Base-by-base conservation (phyloP, 2,797 vertebrate genomes). In the Ibycter americanus region DNA sequence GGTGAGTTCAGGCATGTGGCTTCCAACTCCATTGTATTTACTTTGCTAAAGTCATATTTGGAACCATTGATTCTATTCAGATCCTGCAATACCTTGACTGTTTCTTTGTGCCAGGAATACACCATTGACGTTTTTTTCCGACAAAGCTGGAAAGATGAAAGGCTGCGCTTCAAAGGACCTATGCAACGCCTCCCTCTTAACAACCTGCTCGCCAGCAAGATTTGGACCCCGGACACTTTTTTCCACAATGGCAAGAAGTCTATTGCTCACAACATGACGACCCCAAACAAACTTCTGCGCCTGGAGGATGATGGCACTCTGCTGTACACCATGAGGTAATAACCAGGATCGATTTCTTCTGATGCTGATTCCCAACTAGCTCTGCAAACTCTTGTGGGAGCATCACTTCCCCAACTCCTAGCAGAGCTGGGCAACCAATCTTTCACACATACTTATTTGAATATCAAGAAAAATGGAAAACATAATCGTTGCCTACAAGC, bases 251-350 rank as follows among this genome's bases (percentile, higher is more conserved):
- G 99, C 74, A 99, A 99, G 97, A 99, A 99, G 93, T 99, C 99
- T 87, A 99, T 99, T 8, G 99, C 99, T 32, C 99, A 99, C 97
- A 99, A 99, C 95, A 99, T 99, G 98, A 99, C 99, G 17, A 99
- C 99, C 0, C 99, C 99, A 36, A 99, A 99, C 98, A 99, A 99
- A 94, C 98, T 99, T 49, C 98, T 99, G 68, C 97, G 99, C 25
- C 97, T 99, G 61, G 98, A 98, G 89, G 99, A 99, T 31, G 99
- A 99, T 1, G 99, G 99, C 59, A 99, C 99, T 1, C 98, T 99
- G 70, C 99, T 99, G 17, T 99, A 99, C 96, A 99, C 99, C 76
- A 99, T 99, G 99, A 99, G 99, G 99, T 98, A 96, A 97, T 91
- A 40, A 18, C 36, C 1, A 2, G 8, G 21, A 19, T 15, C 3